Percentiles rank a stretch among this genome's conserved stretches.
Conservation (phyloP, 2,888 invertebrate genomes). For the Elgonia sp. region DNA sequence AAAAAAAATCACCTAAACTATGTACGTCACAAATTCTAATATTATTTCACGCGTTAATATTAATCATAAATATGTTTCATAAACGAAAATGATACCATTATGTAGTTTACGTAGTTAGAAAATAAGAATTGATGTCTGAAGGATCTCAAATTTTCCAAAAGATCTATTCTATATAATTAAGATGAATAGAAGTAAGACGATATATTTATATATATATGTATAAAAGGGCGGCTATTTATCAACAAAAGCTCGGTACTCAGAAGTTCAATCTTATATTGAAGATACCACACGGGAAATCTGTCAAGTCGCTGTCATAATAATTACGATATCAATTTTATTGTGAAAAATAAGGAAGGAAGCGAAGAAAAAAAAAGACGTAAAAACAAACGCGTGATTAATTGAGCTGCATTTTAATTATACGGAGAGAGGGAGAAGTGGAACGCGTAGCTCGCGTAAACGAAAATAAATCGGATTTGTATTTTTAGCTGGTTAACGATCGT, state of each 20-base stretch:
- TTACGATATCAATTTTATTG: slow-evolving; percentile 2
- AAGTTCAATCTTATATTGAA: no score
- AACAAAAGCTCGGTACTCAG: background rate
- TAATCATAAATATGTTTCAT: no score
- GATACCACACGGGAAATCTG: background rate
- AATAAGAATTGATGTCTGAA: no score
- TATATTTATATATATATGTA: no score
- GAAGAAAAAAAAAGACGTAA: background rate
- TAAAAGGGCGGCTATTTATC: slow-evolving; percentile 8
- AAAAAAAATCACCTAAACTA: no score
- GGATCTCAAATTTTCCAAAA: no score
- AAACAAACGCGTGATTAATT: slow-evolving; percentile 56
- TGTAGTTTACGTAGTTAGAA: no score
- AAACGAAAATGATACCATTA: no score
- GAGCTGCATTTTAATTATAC: slow-evolving; percentile 68
- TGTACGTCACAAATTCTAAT: no score
- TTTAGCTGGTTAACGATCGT: slow-evolving; percentile 75
- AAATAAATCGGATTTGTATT: slow-evolving; percentile 73
- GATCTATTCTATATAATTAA: no score
- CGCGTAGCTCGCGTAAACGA: slow-evolving; percentile 64
- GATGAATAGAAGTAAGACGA: no score
- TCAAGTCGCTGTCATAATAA: background rate
- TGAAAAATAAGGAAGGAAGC: background rate
- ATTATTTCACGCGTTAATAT: no score
- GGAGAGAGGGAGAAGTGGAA: slow-evolving; percentile 61